Evolutionary conservation across 2,113 vertebrate species (phyloP), one percentile per base, ranked within the genome.

Genomic region (Cynocephalus volans): DNA sequence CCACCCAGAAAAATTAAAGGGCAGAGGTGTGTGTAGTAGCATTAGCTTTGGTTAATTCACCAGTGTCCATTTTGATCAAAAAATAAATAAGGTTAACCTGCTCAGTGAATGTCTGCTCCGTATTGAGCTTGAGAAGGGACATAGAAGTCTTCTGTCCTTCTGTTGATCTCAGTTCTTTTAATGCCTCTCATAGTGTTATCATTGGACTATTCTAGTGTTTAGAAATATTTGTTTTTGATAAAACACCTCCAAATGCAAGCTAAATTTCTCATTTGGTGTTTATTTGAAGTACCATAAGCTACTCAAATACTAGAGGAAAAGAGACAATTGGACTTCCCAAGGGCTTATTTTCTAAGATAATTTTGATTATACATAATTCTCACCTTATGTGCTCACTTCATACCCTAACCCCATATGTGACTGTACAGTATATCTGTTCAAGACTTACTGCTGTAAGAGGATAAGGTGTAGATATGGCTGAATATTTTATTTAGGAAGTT

Each of bases 161-260:
- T 69, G 28, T 80, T 62, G 73, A 81, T 70, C 60, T 96, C 69
- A 70, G 0, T n/a, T 65, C 45, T 69, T 91, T 41, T 67, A 18
- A 45, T 64, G 41, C 48, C 24, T 21, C 21, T 77, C 76, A 28
- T 14, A 18, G 6, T 79, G 1, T 56, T 90, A 84, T 62, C 60
- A 23, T 70, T 77, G 33, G 31, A 83, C 70, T 45, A 45, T 73
- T 92, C 24, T 60, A 77, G 60, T 45, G 45, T 92, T 86, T 72
- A 89, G 73, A 75, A 96, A 77, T 95, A 77, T 17, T 73, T 81
- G 45, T 85, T 96, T 93, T 90, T 90, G 41, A 19, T 76, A 41
- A 76, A 72, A 84, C 21, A 67, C 21, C 41, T 41, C n/a, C 24
- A 70, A 6, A 60, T 75, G 56, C 81, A 93, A 90, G 58, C 58